Percentiles rank a stretch among this genome's conserved stretches.
Evolutionary conservation across 2,113 vertebrate species (phyloP).

Genomic region (Grammomys surdaster): DNA sequence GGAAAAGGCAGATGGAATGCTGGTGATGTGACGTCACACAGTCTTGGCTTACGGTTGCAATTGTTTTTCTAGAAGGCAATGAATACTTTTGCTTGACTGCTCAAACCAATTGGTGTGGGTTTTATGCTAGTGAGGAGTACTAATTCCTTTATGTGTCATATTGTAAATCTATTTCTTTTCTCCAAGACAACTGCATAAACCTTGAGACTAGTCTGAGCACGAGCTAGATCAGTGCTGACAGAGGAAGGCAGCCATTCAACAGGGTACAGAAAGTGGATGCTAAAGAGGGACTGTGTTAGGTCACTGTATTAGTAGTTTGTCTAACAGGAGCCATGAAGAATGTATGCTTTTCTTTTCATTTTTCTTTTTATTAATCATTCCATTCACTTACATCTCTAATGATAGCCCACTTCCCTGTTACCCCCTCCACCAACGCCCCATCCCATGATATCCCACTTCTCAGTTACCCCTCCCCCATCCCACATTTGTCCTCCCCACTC

Average conservation of each 20-base stretch:
- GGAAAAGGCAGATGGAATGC: not conserved
- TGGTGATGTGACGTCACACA: not conserved
- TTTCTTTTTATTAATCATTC: too few species aligned
- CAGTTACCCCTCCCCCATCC: too few species aligned
- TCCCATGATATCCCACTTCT: too few species aligned
- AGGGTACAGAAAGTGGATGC: not conserved
- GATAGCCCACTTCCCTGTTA: too few species aligned
- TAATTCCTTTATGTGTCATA: not conserved
- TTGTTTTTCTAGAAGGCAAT: not conserved
- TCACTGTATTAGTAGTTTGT: conserved; percentile 1
- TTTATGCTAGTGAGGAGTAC: conserved; percentile 19
- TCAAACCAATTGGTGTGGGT: not conserved
- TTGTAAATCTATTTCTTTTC: not conserved
- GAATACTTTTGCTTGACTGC: conserved; percentile 17
- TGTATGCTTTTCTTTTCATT: not conserved
- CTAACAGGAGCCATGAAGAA: not conserved
- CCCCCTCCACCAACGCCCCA: too few species aligned
- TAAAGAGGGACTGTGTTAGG: not conserved
- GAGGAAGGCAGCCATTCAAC: not conserved
- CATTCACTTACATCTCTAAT: too few species aligned
- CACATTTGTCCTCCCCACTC: too few species aligned
- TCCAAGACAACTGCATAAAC: not conserved
- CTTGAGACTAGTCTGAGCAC: not conserved
- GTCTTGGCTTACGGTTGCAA: not conserved
- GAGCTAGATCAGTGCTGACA: not conserved